These are phyloP conservation scores for Hydraecia micacea DNA, from an alignment of 2,888 invertebrate species.

Conservation along the genomic window DNA sequence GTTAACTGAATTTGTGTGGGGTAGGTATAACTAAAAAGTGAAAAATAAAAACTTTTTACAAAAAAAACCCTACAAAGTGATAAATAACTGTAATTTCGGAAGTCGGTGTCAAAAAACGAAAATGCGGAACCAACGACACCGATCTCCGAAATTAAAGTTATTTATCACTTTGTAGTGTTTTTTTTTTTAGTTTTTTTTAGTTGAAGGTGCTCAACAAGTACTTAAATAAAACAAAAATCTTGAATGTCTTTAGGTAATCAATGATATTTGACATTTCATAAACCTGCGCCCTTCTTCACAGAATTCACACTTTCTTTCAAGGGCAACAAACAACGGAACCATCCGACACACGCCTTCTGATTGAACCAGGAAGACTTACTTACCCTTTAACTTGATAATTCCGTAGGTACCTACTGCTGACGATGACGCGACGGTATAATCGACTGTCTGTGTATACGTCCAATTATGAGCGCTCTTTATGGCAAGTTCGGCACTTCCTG, in stretches of 20 bases:
- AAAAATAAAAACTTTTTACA: no score
- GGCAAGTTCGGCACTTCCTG: conserved; percentile 42
- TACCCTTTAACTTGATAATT: conserved; percentile 24
- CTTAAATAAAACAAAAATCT: neutral
- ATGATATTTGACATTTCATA: neutral
- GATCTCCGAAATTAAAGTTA: no score
- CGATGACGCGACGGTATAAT: neutral
- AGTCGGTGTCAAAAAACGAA: no score
- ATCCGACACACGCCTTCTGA: neutral
- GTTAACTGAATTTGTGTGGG: no score
- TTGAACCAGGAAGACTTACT: conserved; percentile 49
- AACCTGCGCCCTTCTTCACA: neutral
- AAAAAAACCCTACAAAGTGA: no score
- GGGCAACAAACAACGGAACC: neutral
- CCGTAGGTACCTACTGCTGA: conserved; percentile 3
- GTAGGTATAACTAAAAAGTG: no score
- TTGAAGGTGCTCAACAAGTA: neutral
- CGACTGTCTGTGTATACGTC: neutral
- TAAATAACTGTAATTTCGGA: no score
- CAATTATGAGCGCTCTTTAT: conserved; percentile 26
- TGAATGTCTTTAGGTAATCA: neutral
- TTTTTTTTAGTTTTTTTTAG: no score
- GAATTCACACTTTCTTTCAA: neutral
- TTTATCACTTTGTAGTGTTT: no score
- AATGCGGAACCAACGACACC: no score